A percentile compares a stretch with the other conserved stretches of the same genome.
These are phyloP conservation scores for Philaethria dido DNA, from an alignment of 2,888 invertebrate genomes.

Conservation along the genomic window DNA sequence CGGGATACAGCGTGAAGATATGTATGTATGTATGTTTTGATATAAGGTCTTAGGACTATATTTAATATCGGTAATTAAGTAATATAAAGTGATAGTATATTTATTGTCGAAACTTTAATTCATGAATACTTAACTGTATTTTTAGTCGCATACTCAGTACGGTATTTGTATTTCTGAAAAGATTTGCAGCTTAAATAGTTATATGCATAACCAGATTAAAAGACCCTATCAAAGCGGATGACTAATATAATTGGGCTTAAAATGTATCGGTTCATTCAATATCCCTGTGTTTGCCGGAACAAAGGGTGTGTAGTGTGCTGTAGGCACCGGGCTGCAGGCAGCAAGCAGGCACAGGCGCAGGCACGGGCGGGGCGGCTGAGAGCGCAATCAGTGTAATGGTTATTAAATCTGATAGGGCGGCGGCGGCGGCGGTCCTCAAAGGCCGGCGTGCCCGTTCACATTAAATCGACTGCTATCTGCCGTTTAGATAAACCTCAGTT, in stretches of 20 bases:
- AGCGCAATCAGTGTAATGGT: conserved; percentile 40
- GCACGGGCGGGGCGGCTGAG: not conserved
- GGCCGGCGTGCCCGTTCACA: conserved; percentile 21
- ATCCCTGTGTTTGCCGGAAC: conserved; percentile 14
- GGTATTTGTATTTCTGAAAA: too few relatives aligned
- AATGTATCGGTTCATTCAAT: conserved; percentile 8
- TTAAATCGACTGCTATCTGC: conserved; percentile 29
- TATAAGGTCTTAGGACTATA: too few relatives aligned
- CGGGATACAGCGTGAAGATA: too few relatives aligned
- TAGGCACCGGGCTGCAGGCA: not conserved
- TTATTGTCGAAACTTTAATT: too few relatives aligned
- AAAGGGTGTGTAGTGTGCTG: conserved; percentile 12
- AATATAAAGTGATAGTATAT: too few relatives aligned
- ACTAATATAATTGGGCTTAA: conserved; percentile 5
- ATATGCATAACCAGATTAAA: not conserved
- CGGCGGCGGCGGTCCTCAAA: conserved; percentile 33
- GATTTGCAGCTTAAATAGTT: not conserved
- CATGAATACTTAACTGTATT: too few relatives aligned
- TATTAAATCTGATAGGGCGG: conserved; percentile 44
- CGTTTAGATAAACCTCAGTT: conserved; percentile 30
- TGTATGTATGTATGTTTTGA: too few relatives aligned
- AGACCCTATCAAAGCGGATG: not conserved
- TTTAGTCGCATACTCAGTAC: too few relatives aligned
- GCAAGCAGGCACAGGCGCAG: not conserved
- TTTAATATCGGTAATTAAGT: too few relatives aligned